Base-by-base conservation (phyloP, 2,888 invertebrate species). In the Neuroscelio doddi region DNA sequence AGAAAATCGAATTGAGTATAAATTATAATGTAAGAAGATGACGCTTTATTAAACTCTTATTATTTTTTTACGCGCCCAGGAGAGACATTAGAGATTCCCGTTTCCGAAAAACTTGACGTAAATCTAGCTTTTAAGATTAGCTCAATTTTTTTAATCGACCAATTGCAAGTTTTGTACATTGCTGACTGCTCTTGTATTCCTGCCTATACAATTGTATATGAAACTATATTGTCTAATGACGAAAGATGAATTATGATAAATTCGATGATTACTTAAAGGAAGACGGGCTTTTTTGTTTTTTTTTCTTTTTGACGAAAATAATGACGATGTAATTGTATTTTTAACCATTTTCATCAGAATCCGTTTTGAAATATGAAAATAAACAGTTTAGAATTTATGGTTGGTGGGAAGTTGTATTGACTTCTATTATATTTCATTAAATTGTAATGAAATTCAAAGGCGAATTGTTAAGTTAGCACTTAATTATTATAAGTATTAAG, bases 101-200 rank as follows among this genome's bases (percentile, higher is more conserved):
- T 72, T 62, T 71, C 64, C 58, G n/a, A n/a, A 61, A 61, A 62
- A 36, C 27, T 24, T 71, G 70, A 64, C 24, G 32, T 75, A 75
- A 72, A 67, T 26, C 36, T 75, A 76, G 72, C 62, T 71, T 68
- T 72, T 80, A 80, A 81, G 80, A 72, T 74, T 78, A 77, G 76
- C 76, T 79, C 79, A 79, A 80, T 75, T 76, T 79, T 77, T 76
- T 71, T 27, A 27, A 70, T 73, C 72, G 38, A 69, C 64, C 66
- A 62, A 72, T 72, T 56, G 62, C 65, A 68, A 66, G 71, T 80
- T 79, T 80, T 79, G 72, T 80, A 80, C 71, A 72, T 74, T 71
- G 71, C 69, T 74, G 74, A 80, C 73, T 73, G 69, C 68, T 73
- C 59, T 74, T 73, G 66, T 73, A 74, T 64, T 70, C 67, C 64